Base-by-base conservation (phyloP, 1,140 invertebrate genomes). In the Oreohelix idahoensis region DNA sequence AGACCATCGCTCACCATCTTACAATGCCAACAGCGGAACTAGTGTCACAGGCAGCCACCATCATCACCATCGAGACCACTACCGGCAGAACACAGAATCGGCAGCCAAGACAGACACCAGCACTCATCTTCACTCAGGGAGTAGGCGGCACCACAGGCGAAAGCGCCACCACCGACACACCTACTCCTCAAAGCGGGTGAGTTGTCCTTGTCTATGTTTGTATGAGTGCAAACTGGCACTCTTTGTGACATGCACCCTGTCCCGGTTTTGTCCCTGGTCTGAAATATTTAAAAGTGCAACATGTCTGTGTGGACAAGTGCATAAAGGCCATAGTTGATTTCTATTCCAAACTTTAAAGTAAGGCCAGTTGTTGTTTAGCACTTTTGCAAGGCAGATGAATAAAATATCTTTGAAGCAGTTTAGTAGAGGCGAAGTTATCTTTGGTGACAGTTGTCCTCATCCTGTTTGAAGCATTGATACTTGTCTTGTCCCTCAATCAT, bases 171-270 rank as follows among this genome's bases (percentile, higher is more conserved):
- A 63, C 42, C 32, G 73, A 63, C 81, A 58, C 20, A 35, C 63
- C 29, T 75, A 75, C 26, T 63, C 71, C 1, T 66, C 71, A 75
- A 66, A 84, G 51, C 81, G 42, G 53, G 58, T 77, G 49, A 75
- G 39, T 84, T 74, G 5, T 36, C 66, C 29, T 81, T 53, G 10
- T 58, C 20, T 78, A 69, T 85, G 79, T 49, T n/a, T 84, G 45
- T 79, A 66, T 83, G 83, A 38, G 79, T 58, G 84, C 81, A 38
- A 49, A 79, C 69, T 63, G 23, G 83, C 36, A 76, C 74, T 69
- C 58, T 29, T 70, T 39, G 26, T 42, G 36, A 42, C 36, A 26
- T 42, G 36, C 20, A 20, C 36, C 36, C 26, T n/a, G 23, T 45
- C 71, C 71, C 36, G n/a, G 71, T 39, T n/a, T 42, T 42, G 35